Evolutionary conservation across 2,888 invertebrate genomes (phyloP).

Genomic region (Alcis repandata): DNA sequence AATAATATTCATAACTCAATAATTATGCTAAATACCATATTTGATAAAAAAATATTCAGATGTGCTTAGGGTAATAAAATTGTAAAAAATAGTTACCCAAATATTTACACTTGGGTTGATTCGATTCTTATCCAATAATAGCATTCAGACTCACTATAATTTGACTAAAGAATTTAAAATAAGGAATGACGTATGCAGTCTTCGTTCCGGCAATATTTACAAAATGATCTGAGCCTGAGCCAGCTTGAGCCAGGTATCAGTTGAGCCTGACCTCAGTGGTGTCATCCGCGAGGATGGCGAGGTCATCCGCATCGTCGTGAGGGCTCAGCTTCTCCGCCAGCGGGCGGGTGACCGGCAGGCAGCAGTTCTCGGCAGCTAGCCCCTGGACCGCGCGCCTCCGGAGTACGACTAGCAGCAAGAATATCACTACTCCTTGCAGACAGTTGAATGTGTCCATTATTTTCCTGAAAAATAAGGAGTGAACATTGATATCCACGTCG

Average conservation of each 20-base stretch:
- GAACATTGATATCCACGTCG: too few species aligned
- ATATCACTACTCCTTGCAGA: conserved; percentile 88
- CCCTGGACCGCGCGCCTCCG: conserved; percentile 85
- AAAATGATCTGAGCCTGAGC: background rate
- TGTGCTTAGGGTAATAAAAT: background rate
- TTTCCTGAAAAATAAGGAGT: conserved; percentile 79
- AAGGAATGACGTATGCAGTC: conserved; percentile 24
- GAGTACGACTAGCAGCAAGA: conserved; percentile 86
- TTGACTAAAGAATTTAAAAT: conserved; percentile 2
- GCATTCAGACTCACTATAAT: background rate
- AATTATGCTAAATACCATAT: background rate
- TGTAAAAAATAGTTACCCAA: background rate
- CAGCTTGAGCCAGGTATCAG: conserved; percentile 45
- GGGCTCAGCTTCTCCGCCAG: conserved; percentile 75
- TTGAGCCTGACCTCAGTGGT: conserved; percentile 80
- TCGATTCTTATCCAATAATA: background rate
- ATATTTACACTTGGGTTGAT: background rate
- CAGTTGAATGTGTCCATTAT: conserved; percentile 88
- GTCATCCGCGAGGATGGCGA: conserved; percentile 74
- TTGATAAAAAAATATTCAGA: background rate
- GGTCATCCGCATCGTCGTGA: conserved; percentile 75
- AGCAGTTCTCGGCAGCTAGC: conserved; percentile 76
- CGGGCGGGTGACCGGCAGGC: conserved; percentile 64
- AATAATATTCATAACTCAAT: background rate
- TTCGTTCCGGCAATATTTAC: conserved; percentile 20